Evolutionary conservation across 2,888 invertebrate genomes (phyloP), one percentile per base, ranked within the genome.

Genomic region (Petrolisthes manimaculis): DNA sequence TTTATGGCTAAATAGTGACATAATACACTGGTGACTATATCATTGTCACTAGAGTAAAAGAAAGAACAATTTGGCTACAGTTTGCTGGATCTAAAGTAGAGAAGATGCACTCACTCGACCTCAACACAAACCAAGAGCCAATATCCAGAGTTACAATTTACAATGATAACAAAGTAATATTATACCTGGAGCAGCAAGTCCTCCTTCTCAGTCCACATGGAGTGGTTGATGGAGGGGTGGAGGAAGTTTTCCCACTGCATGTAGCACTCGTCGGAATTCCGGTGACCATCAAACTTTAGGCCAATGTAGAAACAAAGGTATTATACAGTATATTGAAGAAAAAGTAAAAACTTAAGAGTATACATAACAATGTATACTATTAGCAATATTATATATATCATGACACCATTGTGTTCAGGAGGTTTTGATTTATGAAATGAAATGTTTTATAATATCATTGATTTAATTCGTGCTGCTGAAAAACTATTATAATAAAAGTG

Each of bases 251-350:
- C 80, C 90, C 90, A 90, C 81, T 61, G 67, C 18, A 83, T 53
- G 37, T 78, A 75, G 61, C 90, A 90, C 53, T 90, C 90, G 6
- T 89, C 84, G n/a, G 89, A 54, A 5, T 84, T 74, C 5, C 90
- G 80, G 77, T 84, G 84, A 0, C 90, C 90, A 80, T 90, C 90
- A 86, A 79, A 89, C 88, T 88, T 37, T 77, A 9, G 61, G 24
- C 9, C 21, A 56, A 3, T 54, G 55, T 55, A 12, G 14, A 54
- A 14, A 9, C 4, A 4, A 54, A 54, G 14, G 18, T 5, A 5
- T 51, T 51, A 18, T 18, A 75, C 21, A 75, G 75, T 6, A 21
- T 14, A 75, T 9, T 14, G 75, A 75, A 21, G 1, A 75, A 24
- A 75, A 75, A 21, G 18, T 9, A 75, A 9, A 75, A 21, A 21